Evolutionary conservation across 37 sponge, comb jelly and placozoan genomes (phyloP).

Genomic region (Corticium candelabrum): DNA sequence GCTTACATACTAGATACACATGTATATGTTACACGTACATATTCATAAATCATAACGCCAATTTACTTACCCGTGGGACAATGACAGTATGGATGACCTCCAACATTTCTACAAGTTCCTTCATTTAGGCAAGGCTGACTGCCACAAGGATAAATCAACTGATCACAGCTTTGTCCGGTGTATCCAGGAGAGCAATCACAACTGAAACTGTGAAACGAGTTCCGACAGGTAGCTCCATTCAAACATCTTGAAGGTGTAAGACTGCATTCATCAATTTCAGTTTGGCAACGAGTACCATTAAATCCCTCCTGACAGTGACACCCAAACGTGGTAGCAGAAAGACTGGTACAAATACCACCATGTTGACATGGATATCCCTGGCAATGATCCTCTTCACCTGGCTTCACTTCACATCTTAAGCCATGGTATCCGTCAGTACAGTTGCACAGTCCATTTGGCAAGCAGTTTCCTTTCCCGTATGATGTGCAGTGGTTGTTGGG

Average conservation of each 20-base stretch:
- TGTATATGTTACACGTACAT: too few relatives aligned
- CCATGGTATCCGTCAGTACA: conserved; percentile 18
- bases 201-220: neutral
- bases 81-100: conserved; percentile 31
- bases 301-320: conserved; percentile 40
- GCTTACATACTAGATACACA: too few relatives aligned
- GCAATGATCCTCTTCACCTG: neutral
- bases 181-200: conserved; percentile 35
- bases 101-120: conserved; percentile 57
- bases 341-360: conserved; percentile 13
- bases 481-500: neutral
- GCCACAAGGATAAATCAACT: conserved; percentile 44
- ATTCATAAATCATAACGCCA: too few relatives aligned
- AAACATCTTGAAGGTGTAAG: neutral
- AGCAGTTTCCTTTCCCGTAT: neutral
- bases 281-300: neutral
- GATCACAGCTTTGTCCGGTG: conserved; percentile 56
- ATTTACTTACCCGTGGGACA: too few relatives aligned
- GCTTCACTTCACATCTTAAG: neutral
- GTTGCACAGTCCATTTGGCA: conserved; percentile 22
- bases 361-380: conserved; percentile 14
- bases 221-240: neutral
- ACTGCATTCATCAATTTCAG: neutral
- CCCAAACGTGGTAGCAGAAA: conserved; percentile 20
- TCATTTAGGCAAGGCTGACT: conserved; percentile 51